Evolutionary conservation across 2,888 invertebrate species (phyloP).

Genomic region (Tyria jacobaeae): DNA sequence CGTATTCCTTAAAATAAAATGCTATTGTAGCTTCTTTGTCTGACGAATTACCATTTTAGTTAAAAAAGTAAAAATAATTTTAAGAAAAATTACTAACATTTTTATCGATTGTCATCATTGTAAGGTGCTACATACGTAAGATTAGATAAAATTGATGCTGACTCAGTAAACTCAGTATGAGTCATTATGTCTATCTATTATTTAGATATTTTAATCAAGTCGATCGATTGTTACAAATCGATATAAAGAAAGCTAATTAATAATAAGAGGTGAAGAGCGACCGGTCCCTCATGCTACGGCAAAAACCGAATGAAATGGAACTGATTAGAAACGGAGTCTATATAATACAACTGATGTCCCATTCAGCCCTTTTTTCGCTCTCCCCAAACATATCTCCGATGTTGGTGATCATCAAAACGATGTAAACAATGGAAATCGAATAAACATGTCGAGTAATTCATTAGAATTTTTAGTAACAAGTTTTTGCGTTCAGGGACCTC

Average conservation of each 20-base stretch:
- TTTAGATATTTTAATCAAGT: constrained; percentile 85
- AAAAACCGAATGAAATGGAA: constrained; percentile 82
- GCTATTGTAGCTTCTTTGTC: too few relatives aligned
- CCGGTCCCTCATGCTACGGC: constrained; percentile 78
- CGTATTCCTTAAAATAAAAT: too few relatives aligned
- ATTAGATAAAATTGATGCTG: constrained; percentile 50
- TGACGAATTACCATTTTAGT: too few relatives aligned
- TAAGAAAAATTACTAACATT: too few relatives aligned
- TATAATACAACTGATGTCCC: constrained; percentile 72
- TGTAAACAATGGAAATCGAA: constrained; percentile 53
- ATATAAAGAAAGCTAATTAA: constrained; percentile 85
- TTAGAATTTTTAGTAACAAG: constrained; percentile 33
- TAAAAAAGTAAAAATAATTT: too few relatives aligned
- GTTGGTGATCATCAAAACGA: constrained; percentile 66
- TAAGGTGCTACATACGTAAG: not conserved
- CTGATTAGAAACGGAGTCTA: constrained; percentile 81
- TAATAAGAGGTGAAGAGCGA: constrained; percentile 75
- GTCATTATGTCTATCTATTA: constrained; percentile 77
- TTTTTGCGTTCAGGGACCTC: constrained; percentile 21
- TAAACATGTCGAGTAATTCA: constrained; percentile 59
- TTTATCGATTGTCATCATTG: not conserved
- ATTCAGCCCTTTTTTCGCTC: constrained; percentile 75
- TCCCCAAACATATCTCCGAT: constrained; percentile 64
- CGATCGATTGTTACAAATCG: constrained; percentile 79
- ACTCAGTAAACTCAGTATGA: constrained; percentile 60